Evolutionary conservation across 2,888 invertebrate species (phyloP).

Genomic region (Ornithoptera priamus): DNA sequence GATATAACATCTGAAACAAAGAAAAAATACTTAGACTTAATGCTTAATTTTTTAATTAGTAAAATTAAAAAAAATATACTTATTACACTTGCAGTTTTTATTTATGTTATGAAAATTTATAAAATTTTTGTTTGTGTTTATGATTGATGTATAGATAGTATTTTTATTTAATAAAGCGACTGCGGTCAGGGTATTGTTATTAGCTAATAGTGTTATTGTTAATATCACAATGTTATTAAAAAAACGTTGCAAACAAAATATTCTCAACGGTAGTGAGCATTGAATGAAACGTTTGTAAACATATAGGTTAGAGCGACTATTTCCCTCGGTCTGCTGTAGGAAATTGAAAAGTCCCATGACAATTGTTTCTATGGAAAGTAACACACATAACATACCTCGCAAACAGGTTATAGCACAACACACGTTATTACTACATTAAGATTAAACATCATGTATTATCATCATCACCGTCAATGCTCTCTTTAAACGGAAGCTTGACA

Average conservation of each 20-base stretch:
- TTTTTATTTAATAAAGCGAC: too few relatives aligned
- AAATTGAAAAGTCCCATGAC: constrained; percentile 24
- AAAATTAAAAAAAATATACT: too few relatives aligned
- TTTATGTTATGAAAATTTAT: too few relatives aligned
- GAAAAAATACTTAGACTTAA: constrained; percentile 27
- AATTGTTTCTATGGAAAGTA: constrained; percentile 16
- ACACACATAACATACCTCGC: constrained; percentile 4
- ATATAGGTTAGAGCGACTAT: constrained; percentile 15
- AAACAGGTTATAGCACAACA: constrained; percentile 9
- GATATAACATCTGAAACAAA: constrained; percentile 70
- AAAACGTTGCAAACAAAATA: neutral
- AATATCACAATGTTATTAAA: neutral
- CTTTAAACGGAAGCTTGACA: too few relatives aligned
- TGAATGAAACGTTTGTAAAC: neutral
- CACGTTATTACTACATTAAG: neutral
- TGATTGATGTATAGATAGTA: too few relatives aligned
- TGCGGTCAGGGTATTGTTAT: neutral
- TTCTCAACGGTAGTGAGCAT: neutral
- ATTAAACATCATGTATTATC: too few relatives aligned
- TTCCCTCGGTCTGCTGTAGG: constrained; percentile 13
- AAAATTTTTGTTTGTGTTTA: too few relatives aligned
- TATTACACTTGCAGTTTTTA: too few relatives aligned
- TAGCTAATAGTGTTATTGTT: neutral
- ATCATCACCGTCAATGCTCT: too few relatives aligned
- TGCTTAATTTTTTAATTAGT: too few relatives aligned